Evolutionary conservation across 1,140 invertebrate genomes (phyloP).

Genomic region (Atta texana): DNA sequence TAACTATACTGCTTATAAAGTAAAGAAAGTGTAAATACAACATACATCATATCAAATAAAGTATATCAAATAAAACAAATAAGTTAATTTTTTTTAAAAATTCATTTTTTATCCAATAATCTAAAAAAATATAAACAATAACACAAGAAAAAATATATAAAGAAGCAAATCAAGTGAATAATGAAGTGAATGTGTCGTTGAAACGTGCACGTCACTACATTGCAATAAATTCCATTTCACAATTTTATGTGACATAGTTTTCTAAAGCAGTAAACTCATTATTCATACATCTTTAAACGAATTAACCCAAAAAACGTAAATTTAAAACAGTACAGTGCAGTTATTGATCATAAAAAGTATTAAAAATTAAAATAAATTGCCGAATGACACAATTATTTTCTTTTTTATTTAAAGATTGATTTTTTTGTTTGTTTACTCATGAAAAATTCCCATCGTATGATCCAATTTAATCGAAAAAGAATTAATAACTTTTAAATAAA

Average conservation of each 20-base stretch:
- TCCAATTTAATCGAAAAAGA: neutral
- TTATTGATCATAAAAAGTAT: neutral
- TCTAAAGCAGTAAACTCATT: neutral
- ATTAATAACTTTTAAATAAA: conserved; percentile 13
- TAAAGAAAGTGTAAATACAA: neutral
- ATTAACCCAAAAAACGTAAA: neutral
- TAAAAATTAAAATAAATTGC: neutral
- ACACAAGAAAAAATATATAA: neutral
- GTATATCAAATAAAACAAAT: neutral
- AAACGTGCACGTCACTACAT: neutral
- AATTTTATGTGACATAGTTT: neutral
- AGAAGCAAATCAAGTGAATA: neutral
- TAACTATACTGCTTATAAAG: neutral
- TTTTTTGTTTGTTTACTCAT: neutral
- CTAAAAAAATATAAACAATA: neutral
- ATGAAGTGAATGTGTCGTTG: neutral
- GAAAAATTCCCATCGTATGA: neutral
- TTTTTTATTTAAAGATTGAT: neutral
- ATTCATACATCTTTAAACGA: neutral
- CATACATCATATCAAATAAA: neutral
- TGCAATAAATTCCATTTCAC: neutral
- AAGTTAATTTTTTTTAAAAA: neutral
- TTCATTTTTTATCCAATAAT: neutral
- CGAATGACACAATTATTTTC: neutral
- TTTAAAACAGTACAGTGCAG: neutral